phyloP scores from a whole-genome alignment of 2,888 invertebrate species.

The Salticus scenicus region DNA sequence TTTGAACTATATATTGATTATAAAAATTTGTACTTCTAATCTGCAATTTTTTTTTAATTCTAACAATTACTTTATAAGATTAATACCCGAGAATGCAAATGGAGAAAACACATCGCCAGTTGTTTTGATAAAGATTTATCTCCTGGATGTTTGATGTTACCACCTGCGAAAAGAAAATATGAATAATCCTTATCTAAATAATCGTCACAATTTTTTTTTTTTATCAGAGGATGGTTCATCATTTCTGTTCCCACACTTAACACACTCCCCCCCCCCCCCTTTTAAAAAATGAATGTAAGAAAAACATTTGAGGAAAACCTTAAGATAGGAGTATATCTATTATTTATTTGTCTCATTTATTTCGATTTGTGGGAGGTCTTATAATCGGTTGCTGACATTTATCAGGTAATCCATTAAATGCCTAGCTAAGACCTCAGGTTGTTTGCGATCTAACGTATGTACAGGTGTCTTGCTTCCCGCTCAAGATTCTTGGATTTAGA shows the following conservation, averaged over 20 bases:
- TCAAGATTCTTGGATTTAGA: no score
- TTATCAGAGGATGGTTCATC: not conserved
- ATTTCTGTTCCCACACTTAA: no score
- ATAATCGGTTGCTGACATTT: not conserved
- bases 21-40: no score
- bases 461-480: not conserved
- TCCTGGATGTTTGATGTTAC: not conserved
- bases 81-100: no score
- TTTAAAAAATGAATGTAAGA: no score
- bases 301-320: no score
- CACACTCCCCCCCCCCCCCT: no score
- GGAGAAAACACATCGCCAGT: no score
- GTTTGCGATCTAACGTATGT: not conserved
- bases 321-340: no score
- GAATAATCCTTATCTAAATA: slow-evolving; percentile 4
- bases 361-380: not conserved
- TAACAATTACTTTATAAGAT: no score
- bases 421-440: not conserved
- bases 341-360: not conserved
- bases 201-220: not conserved
- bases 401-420: not conserved
- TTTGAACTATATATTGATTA: no score
- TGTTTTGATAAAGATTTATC: not conserved
- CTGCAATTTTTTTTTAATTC: no score
- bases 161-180: slow-evolving; percentile 10